Percentiles rank a stretch among this genome's conserved stretches.
phyloP scores from a whole-genome alignment of 2,888 invertebrate genomes.

The Eulithis prunata region DNA sequence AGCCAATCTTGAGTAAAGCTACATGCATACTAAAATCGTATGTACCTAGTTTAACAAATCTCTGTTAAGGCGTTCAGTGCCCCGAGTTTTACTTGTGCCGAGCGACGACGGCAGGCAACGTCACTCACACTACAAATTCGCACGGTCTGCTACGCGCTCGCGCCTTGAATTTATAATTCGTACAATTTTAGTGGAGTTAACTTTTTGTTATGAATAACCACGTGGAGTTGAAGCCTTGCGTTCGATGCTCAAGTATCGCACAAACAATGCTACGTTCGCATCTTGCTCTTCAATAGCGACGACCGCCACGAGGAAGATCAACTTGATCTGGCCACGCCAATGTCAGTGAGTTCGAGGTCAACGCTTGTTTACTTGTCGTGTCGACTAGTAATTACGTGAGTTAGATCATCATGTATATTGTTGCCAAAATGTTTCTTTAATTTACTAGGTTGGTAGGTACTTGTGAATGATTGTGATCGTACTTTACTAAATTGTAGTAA shows the following conservation, averaged over 20 bases:
- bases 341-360: constrained; percentile 71
- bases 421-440: constrained; percentile 63
- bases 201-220: background rate
- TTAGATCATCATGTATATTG: constrained; percentile 57
- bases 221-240: background rate
- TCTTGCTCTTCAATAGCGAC: constrained; percentile 26
- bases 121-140: constrained; percentile 8
- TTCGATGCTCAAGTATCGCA: background rate
- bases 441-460: constrained; percentile 41
- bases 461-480: constrained; percentile 39
- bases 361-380: constrained; percentile 65
- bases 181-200: background rate
- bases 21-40: constrained; percentile 5
- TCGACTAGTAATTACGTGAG: constrained; percentile 55
- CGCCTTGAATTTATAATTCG: background rate
- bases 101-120: background rate
- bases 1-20: constrained; percentile 11
- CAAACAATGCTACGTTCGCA: background rate
- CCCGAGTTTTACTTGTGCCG: constrained; percentile 24
- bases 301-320: constrained; percentile 48
- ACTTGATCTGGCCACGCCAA: constrained; percentile 56
- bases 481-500: constrained; percentile 32
- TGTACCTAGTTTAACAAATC: constrained; percentile 42
- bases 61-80: constrained; percentile 40
- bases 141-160: background rate